These are phyloP conservation scores for Chrysocyon brachyurus DNA, from an alignment of 2,797 vertebrate genomes.

Conservation along the genomic window DNA sequence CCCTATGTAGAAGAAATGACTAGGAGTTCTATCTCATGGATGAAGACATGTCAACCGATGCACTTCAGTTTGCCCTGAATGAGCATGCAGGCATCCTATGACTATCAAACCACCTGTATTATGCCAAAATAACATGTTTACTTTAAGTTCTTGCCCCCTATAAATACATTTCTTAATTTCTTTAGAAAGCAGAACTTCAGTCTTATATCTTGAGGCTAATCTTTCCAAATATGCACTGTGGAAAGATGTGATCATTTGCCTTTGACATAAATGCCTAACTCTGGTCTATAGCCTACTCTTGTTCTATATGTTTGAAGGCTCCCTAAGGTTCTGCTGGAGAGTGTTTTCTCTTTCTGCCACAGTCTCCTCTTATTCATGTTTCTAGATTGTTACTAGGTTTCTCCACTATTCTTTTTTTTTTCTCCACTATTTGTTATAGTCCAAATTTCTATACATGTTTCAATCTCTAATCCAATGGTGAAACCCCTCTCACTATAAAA, in stretches of 20 bases:
- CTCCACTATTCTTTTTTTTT: not conserved
- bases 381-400: not conserved
- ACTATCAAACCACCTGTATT: not conserved
- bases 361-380: not conserved
- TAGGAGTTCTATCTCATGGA: not conserved
- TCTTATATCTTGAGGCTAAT: not conserved
- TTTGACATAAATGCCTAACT: not conserved
- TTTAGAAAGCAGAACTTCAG: not conserved
- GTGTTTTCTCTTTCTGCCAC: not conserved
- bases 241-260: not conserved
- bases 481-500: not conserved
- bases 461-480: not conserved
- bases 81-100: not conserved
- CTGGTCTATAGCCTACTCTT: not conserved
- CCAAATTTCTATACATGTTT: not conserved
- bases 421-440: not conserved
- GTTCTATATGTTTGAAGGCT: not conserved
- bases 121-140: not conserved
- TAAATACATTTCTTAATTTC: not conserved
- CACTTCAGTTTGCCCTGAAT: not conserved
- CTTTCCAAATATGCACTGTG: not conserved
- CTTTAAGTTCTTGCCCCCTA: not conserved
- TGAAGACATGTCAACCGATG: not conserved
- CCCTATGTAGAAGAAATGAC: not conserved
- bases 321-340: not conserved